Evolutionary conservation across 2,888 invertebrate genomes (phyloP).

Genomic region (Glyphotaelius pellucidus): DNA sequence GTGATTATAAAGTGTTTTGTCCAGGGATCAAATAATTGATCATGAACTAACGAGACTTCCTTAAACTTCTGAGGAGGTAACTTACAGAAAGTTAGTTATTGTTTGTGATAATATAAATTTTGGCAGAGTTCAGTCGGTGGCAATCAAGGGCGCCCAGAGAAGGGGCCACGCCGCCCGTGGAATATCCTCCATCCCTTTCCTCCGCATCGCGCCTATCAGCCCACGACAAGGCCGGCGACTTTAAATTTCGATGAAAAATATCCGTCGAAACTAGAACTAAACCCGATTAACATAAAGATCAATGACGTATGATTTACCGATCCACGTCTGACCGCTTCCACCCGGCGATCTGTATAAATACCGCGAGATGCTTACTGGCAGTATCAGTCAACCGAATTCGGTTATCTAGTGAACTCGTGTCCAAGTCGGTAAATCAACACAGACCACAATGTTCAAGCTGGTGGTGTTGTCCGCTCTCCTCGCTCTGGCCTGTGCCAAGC

Average conservation of each 20-base stretch:
- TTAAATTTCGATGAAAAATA: conserved; percentile 54
- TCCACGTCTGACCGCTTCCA: conserved; percentile 19
- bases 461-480: conserved; percentile 81
- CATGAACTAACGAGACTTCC: conserved; percentile 6
- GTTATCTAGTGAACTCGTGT: conserved; percentile 64
- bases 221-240: conserved; percentile 61
- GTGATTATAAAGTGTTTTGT: background rate
- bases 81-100: background rate
- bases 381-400: conserved; percentile 65
- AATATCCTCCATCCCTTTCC: conserved; percentile 56
- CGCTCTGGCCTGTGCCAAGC: conserved; percentile 79
- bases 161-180: conserved; percentile 34
- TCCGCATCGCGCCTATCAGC: conserved; percentile 40
- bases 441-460: conserved; percentile 77
- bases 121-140: conserved; percentile 50
- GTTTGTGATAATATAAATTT: conserved; percentile 28
- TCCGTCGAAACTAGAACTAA: conserved; percentile 63
- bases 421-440: conserved; percentile 70
- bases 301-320: conserved; percentile 57
- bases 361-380: background rate
- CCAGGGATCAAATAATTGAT: background rate
- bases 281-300: conserved; percentile 60
- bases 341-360: conserved; percentile 58
- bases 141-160: conserved; percentile 59
- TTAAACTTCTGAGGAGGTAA: background rate